Evolutionary conservation across 2,797 vertebrate genomes (phyloP).

Genomic region (Bradypodion ventrale): DNA sequence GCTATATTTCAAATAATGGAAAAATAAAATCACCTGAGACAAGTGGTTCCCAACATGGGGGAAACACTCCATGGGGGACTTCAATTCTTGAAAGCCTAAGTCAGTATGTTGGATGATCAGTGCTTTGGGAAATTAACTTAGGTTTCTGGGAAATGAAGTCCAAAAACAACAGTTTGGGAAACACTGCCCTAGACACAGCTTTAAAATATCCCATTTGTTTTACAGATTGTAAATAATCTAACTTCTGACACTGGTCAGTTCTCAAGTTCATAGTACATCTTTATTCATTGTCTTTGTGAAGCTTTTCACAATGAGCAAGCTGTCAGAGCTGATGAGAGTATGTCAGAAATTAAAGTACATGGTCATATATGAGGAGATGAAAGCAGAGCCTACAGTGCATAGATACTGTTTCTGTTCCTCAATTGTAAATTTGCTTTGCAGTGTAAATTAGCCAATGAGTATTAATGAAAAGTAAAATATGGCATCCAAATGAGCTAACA

Average conservation of each 20-base stretch:
- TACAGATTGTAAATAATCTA: background rate
- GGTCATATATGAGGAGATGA: background rate
- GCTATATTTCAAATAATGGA: conserved; percentile 28
- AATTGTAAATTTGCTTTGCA: background rate
- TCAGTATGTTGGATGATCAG: too few species aligned
- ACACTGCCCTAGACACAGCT: conserved; percentile 12
- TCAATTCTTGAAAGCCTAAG: too few species aligned
- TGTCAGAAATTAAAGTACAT: background rate
- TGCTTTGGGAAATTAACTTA: too few species aligned
- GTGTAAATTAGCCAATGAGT: background rate
- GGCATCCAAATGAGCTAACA: too few species aligned
- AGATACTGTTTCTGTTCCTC: background rate
- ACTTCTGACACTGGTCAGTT: background rate
- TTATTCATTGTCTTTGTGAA: conserved; percentile 1
- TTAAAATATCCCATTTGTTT: background rate
- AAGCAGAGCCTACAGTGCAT: background rate
- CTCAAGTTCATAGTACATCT: conserved; percentile 19
- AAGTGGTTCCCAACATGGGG: too few species aligned
- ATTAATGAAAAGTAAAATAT: background rate
- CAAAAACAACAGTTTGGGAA: too few species aligned
- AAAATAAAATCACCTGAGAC: too few species aligned
- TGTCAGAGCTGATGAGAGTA: background rate
- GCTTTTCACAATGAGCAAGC: conserved; percentile 7
- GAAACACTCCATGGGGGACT: too few species aligned
- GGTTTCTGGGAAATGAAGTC: too few species aligned